Base-by-base conservation (phyloP, 2,113 vertebrate genomes). In the Protomyctophum bolini region DNA sequence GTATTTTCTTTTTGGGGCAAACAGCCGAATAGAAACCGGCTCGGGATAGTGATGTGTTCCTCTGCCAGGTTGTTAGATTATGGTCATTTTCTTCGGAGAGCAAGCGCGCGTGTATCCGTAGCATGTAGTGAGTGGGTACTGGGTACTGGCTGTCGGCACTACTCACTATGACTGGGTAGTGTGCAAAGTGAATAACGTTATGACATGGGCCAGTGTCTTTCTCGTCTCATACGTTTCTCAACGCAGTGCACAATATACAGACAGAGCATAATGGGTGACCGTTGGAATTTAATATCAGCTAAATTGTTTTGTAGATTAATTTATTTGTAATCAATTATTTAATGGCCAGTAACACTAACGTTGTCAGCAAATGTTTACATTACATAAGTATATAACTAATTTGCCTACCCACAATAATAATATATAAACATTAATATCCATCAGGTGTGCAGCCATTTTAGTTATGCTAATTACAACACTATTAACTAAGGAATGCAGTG, bases 171-270 rank as follows among this genome's bases (percentile, higher is more conserved):
- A 87, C 85, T 75, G 84, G 86, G 83, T 84, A 86, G 88, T 87
- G 90, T 90, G 86, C 83, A 88, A 87, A 89, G 81, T 87, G 90
- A 89, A 83, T 70, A 85, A 83, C 70, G 81, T 66, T 82, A 82
- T 70, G 82, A 58, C 77, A 73, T 65, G 11, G 70, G 77, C 68
- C 68, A 69, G 62, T 72, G 73, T 72, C 77, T n/a, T 21, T 21
- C 21, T 21, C 2, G 21, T 21, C 21, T 21, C 21, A 21, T 21
- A 21, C 21, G 21, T 21, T 21, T 59, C 71, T 76, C 65, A 58
- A 73, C 72, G 74, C 75, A 72, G 54, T 73, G 59, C 76, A 68
- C 68, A 69, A 86, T 50, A 67, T 48, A 33, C 57, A 57, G 0
- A 9, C 6, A 11, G 51, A 52, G 2, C 7, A 54, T n/a, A 6